phyloP scores from a whole-genome alignment of 2,888 invertebrate genomes.

The Spodoptera picta region DNA sequence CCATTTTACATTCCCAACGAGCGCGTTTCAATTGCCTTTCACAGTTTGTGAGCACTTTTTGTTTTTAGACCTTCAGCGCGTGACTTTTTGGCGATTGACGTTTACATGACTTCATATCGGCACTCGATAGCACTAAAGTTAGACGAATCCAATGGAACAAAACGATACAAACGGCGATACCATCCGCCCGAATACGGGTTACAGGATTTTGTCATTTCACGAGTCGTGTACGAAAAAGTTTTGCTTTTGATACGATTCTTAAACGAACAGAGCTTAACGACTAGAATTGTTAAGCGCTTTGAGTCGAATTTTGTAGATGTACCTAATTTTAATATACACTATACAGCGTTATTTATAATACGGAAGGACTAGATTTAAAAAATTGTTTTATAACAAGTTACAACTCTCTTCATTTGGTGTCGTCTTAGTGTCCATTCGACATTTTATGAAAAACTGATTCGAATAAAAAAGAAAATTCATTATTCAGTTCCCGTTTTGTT shows the following conservation, averaged over 20 bases:
- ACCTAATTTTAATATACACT: too few species aligned
- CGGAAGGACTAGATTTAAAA: too few species aligned
- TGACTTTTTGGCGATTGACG: constrained; percentile 40
- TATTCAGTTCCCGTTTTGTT: too few species aligned
- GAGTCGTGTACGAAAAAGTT: not conserved
- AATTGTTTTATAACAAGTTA: too few species aligned
- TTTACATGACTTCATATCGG: constrained; percentile 42
- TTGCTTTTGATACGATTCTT: not conserved
- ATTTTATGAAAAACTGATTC: too few species aligned
- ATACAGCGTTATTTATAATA: too few species aligned
- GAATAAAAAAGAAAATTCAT: too few species aligned
- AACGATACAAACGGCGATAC: constrained; percentile 13
- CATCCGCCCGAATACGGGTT: not conserved
- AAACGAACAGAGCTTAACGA: too few species aligned
- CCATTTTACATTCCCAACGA: constrained; percentile 50
- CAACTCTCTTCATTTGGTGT: too few species aligned
- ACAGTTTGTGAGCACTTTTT: constrained; percentile 46
- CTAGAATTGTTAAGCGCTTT: too few species aligned
- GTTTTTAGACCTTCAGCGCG: constrained; percentile 39
- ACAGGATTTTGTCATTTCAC: constrained; percentile 11
- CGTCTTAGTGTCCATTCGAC: too few species aligned
- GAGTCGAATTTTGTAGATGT: too few species aligned
- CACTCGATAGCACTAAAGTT: constrained; percentile 31
- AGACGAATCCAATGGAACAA: constrained; percentile 19
- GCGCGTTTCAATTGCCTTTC: constrained; percentile 51